Conservation (phyloP, 2,888 invertebrate species). For the Xiphydria camelus region DNA sequence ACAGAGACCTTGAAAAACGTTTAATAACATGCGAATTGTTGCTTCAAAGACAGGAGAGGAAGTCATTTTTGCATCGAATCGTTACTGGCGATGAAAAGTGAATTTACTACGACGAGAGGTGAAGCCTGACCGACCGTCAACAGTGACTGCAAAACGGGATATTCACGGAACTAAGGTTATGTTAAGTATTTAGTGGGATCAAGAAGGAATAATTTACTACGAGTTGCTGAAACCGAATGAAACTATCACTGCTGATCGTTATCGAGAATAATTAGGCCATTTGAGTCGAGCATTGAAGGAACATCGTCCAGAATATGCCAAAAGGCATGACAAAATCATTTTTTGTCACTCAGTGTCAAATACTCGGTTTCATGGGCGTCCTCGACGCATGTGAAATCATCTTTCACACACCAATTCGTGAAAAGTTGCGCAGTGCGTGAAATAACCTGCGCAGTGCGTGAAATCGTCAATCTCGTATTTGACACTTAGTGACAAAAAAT, state of each 20-base stretch:
- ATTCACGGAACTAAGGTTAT: constrained; percentile 3
- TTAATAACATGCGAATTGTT: constrained; percentile 8
- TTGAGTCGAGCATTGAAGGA: constrained; percentile 10
- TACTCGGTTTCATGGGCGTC: too few relatives aligned
- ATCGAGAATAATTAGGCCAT: constrained; percentile 5
- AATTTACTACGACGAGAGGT: constrained; percentile 1
- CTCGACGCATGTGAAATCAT: too few relatives aligned
- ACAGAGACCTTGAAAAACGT: constrained; percentile 8
- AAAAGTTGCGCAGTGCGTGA: too few relatives aligned
- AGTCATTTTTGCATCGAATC: constrained; percentile 11
- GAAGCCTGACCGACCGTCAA: too few relatives aligned
- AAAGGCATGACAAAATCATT: constrained; percentile 14
- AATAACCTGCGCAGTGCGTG: too few relatives aligned
- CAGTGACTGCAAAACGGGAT: constrained; percentile 8
- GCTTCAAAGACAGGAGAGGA: constrained; percentile 8
- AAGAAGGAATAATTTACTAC: not conserved
- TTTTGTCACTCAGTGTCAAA: too few relatives aligned
- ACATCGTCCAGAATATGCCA: constrained; percentile 12
- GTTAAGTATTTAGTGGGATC: constrained; percentile 1
- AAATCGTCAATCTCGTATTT: too few relatives aligned
- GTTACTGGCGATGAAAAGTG: constrained; percentile 11
- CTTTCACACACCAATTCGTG: too few relatives aligned
- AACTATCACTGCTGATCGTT: constrained; percentile 6
- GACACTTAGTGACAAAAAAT: too few relatives aligned
- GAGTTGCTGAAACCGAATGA: not conserved